These are phyloP conservation scores for Enteromius paludinosus DNA, from an alignment of 2,797 vertebrate species.

Conservation along the genomic window DNA sequence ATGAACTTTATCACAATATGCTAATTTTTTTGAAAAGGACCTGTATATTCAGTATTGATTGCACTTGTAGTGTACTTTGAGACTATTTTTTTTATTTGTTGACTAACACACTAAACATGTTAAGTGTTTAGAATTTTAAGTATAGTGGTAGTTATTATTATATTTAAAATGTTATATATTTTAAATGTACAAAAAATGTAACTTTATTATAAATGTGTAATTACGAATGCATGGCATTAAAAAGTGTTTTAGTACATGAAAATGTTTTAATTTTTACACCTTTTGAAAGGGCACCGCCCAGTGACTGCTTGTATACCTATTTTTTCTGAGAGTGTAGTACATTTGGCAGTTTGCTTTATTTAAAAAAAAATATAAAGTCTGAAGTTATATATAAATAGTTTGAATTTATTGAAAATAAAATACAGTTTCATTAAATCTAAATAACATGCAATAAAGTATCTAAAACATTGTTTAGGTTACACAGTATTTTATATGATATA, in stretches of 20 bases:
- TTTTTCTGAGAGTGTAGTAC: too few relatives aligned
- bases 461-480: neutral
- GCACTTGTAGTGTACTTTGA: too few relatives aligned
- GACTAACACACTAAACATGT: too few relatives aligned
- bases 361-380: neutral
- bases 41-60: too few relatives aligned
- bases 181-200: neutral
- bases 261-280: neutral
- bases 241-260: neutral
- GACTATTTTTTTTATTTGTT: too few relatives aligned
- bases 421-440: neutral
- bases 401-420: neutral
- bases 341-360: neutral
- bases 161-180: neutral
- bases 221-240: neutral
- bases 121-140: too few relatives aligned
- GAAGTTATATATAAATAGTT: neutral
- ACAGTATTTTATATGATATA: neutral
- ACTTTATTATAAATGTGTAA: neutral
- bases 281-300: neutral
- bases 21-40: too few relatives aligned
- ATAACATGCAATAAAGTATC: conserved; percentile 1
- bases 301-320: too few relatives aligned
- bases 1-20: too few relatives aligned
- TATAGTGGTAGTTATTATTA: neutral